A percentile compares a stretch with the other conserved stretches of the same genome.
Conservation (phyloP, 2,113 vertebrate species). For the Cariama cristata region DNA sequence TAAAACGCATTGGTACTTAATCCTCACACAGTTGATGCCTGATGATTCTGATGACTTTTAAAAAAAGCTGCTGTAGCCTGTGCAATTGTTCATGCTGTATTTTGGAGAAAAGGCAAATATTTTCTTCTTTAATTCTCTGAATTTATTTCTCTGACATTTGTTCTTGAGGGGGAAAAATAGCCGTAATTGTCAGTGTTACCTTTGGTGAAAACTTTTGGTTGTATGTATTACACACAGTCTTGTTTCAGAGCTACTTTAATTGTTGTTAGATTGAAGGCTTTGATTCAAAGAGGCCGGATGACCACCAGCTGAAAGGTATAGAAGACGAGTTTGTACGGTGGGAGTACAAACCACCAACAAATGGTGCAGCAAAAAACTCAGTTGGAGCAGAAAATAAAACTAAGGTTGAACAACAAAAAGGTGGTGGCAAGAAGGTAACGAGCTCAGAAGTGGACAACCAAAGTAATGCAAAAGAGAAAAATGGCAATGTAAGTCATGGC, state of each 20-base stretch:
- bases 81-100: neutral
- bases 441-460: slow-evolving; percentile 73
- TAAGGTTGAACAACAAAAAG: slow-evolving; percentile 83
- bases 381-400: slow-evolving; percentile 79
- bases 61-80: neutral
- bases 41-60: neutral
- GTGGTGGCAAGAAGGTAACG: slow-evolving; percentile 69
- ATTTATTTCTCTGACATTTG: neutral
- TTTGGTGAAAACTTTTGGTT: neutral
- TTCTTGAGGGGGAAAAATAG: neutral
- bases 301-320: slow-evolving; percentile 91
- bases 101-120: neutral
- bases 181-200: neutral
- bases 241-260: slow-evolving; percentile 32
- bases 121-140: neutral
- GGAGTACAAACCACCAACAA: slow-evolving; percentile 87
- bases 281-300: slow-evolving; percentile 90
- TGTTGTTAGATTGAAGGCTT: slow-evolving; percentile 91
- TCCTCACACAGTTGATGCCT: neutral
- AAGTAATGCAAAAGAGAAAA: slow-evolving; percentile 79
- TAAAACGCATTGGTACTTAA: neutral
- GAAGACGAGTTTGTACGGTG: slow-evolving; percentile 86
- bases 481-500: slow-evolving; percentile 85
- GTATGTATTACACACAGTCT: neutral
- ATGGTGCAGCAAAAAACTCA: slow-evolving; percentile 81